Evolutionary conservation across 2,113 vertebrate genomes (phyloP).

Genomic region (Arenaria interpres): DNA sequence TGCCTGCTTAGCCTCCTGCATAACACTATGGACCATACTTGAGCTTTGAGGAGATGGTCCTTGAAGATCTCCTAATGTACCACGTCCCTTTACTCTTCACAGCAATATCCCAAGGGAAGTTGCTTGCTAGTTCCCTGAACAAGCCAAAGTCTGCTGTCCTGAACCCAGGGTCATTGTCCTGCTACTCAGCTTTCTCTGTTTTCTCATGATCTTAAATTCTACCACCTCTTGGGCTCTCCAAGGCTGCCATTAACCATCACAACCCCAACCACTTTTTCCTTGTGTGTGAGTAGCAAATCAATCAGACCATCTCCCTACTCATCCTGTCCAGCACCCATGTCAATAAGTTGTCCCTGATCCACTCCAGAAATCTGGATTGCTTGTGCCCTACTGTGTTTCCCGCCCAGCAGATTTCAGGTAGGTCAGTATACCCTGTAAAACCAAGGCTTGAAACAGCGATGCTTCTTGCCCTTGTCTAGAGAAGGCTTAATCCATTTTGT

Average conservation of each 20-base stretch:
- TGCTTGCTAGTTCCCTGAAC: neutral
- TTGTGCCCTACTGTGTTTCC: neutral
- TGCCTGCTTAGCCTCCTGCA: neutral
- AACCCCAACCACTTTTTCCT: neutral
- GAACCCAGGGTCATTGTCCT: neutral
- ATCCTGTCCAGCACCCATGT: neutral
- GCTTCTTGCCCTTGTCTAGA: neutral
- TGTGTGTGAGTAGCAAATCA: neutral
- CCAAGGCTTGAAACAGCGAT: neutral
- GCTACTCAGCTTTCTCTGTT: neutral
- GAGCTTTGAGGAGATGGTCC: neutral
- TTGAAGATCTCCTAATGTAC: neutral
- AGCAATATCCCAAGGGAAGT: neutral
- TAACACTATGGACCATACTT: neutral
- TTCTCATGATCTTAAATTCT: neutral
- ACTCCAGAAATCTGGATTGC: neutral
- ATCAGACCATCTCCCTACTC: neutral
- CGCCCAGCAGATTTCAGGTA: neutral
- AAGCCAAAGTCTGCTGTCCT: neutral
- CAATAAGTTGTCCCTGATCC: neutral
- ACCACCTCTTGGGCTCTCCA: neutral
- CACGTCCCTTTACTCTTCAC: neutral
- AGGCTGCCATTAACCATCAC: neutral
- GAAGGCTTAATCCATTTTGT: neutral
- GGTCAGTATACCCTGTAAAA: neutral